Evolutionary conservation across 1,140 invertebrate genomes (phyloP).

Genomic region (Drosophila dunni): DNA sequence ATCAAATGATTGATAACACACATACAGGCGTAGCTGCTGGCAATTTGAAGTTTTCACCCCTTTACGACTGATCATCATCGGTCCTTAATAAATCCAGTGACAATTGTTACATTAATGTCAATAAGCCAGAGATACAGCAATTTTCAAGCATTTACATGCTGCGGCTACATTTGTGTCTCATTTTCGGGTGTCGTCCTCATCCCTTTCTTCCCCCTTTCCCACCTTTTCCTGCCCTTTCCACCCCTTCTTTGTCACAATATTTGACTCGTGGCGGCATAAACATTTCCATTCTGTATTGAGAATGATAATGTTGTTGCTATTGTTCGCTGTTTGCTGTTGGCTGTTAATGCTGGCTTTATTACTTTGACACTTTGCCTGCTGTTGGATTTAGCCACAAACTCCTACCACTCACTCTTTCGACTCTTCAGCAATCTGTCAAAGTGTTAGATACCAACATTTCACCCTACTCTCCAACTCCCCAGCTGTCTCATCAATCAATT

Average conservation of each 20-base stretch:
- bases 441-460: slow-evolving; percentile 56
- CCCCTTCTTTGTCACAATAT: slow-evolving; percentile 59
- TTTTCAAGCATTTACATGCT: slow-evolving; percentile 69
- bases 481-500: slow-evolving; percentile 75
- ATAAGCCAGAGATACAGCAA: slow-evolving; percentile 71
- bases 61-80: slow-evolving; percentile 24
- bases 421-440: slow-evolving; percentile 72
- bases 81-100: slow-evolving; percentile 82
- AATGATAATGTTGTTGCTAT: slow-evolving; percentile 55
- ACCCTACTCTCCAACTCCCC: slow-evolving; percentile 6
- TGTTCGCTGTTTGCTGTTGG: slow-evolving; percentile 5
- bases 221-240: slow-evolving; percentile 10
- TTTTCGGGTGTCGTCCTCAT: slow-evolving; percentile 14
- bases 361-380: slow-evolving; percentile 66
- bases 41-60: slow-evolving; percentile 35
- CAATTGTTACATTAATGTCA: slow-evolving; percentile 85
- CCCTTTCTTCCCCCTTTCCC: background rate
- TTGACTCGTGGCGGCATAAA: slow-evolving; percentile 62
- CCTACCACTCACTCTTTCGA: background rate
- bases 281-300: slow-evolving; percentile 23
- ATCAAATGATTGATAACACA: slow-evolving; percentile 81
- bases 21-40: slow-evolving; percentile 31
- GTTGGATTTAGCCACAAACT: slow-evolving; percentile 23
- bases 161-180: slow-evolving; percentile 45
- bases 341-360: slow-evolving; percentile 50